Evolutionary conservation across 2,888 invertebrate genomes (phyloP), one percentile per base, ranked within the genome.

Genomic region (Erebia palarica): DNA sequence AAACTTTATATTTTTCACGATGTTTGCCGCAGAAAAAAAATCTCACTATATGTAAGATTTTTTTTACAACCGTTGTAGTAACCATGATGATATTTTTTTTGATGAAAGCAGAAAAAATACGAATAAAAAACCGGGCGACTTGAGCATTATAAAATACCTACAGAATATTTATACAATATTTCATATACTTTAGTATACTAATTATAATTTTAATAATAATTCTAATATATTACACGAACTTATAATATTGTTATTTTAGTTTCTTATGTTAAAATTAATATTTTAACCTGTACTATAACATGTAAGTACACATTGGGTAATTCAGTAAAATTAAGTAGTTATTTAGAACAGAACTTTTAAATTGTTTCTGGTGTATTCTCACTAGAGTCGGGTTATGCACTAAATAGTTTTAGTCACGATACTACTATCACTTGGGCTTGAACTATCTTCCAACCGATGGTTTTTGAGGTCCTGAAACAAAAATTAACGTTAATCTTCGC

Each of bases 401-500:
- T 92, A 94, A 84, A 94, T 94, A 76, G 93, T 94, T 81, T 94
- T 94, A 77, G 93, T 92, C 81, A 94, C 90, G 69, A 93, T 87
- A 86, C 87, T 93, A 83, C 89, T 90, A 73, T 93, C 92, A 79
- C 92, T 91, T 13, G 91, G 91, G 82, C 92, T 92, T 53, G 92
- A 89, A 72, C 83, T 90, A 75, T 92, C 92, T 55, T 91, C 92
- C 49, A 84, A 72, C 21, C 91, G 83, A 73, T 86, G 87, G 72
- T 87, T 88, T 78, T 90, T 90, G 71, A 92, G 80, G 69, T 92
- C 92, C 92, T 92, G 88, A 82, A 76, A 27, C 57, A 21, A 4
- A 11, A 9, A 9, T 0, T 36, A 36, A 58, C 51, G 11, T 60
- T 59, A 68, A 3, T 18, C 42, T 55, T 36, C 36, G 13, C 9